Base-by-base conservation (phyloP, 2,888 invertebrate species). In the Cyclophora punctaria region DNA sequence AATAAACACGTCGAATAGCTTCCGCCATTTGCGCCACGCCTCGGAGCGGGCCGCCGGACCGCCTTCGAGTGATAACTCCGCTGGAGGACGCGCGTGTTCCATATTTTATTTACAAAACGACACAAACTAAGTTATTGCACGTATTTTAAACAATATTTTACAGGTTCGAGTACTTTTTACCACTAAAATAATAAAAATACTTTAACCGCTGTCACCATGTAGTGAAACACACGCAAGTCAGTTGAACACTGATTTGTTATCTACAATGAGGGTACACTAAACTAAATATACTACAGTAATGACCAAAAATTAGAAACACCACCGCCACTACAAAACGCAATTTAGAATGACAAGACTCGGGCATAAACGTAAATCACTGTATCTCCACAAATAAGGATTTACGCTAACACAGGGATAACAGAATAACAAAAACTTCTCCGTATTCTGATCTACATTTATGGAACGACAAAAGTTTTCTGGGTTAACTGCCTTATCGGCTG, bases 311-410 rank as follows among this genome's bases (percentile, higher is more conserved):
- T 5, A 37, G 37, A 53, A 53, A 51, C 52, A 48, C 45, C 40
- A 58, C 48, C 50, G 34, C 2, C 48, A 52, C 47, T 58, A 47
- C 50, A 55, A 59, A 57, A 48, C 46, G 51, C 50, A 53, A 66
- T 60, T 37, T 59, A 55, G 53, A 44, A 59, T 48, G 48, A 47
- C 49, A 57, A 53, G 50, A 6, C 56, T 56, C 43, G 47, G 47
- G 49, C 49, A 48, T 53, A 53, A 47, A 5, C 45, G 51, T 55
- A 48, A 53, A 55, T 50, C 52, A 50, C 49, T 52, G 46, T 41
- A 41, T 7, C 40, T 34, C 41, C 4, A 59, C 49, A 57, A 61
- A 59, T 51, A 53, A 57, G 51, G 55, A 53, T 62, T 55, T 47
- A 51, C 47, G 53, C 48, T 42, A 45, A 49, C 34, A 42, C 41